Percentiles rank a stretch among this genome's conserved stretches.
Evolutionary conservation across 35 echinoderm and acorn worm species (phyloP).

Genomic region (Hemicentrotus pulcherrimus): DNA sequence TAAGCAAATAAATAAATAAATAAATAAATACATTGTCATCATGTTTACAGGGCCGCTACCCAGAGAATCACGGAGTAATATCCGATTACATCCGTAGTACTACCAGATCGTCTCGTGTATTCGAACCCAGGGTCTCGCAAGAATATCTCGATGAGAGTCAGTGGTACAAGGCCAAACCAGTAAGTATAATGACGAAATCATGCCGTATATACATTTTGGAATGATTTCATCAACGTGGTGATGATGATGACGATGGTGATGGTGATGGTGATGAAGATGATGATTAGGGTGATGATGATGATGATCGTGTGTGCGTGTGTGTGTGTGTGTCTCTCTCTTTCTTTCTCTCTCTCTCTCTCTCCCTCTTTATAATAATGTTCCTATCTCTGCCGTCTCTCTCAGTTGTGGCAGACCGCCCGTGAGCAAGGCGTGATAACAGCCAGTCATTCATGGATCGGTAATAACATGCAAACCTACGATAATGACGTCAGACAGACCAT

Average conservation of each 20-base stretch:
- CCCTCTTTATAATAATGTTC: too few species aligned
- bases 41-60: constrained; percentile 13
- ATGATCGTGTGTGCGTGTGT: too few species aligned
- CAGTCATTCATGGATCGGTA: constrained; percentile 35
- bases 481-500: constrained; percentile 25
- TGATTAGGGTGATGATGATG: too few species aligned
- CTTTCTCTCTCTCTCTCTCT: too few species aligned
- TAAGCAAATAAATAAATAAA: too few species aligned
- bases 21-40: background rate
- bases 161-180: constrained; percentile 41
- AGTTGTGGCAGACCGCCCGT: constrained; percentile 32
- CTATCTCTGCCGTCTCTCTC: too few species aligned
- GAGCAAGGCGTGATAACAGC: constrained; percentile 35
- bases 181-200: background rate
- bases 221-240: background rate
- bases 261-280: background rate
- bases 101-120: background rate
- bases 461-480: background rate
- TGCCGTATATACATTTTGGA: background rate
- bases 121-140: background rate
- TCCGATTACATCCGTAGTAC: constrained; percentile 6
- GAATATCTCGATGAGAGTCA: background rate
- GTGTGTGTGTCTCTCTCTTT: too few species aligned
- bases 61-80: background rate
- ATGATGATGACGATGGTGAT: background rate